Percentiles rank a stretch among this genome's conserved stretches.
These are phyloP conservation scores for Drosophila miranda DNA, from an alignment of 1,140 invertebrate genomes.

Conservation along the genomic window DNA sequence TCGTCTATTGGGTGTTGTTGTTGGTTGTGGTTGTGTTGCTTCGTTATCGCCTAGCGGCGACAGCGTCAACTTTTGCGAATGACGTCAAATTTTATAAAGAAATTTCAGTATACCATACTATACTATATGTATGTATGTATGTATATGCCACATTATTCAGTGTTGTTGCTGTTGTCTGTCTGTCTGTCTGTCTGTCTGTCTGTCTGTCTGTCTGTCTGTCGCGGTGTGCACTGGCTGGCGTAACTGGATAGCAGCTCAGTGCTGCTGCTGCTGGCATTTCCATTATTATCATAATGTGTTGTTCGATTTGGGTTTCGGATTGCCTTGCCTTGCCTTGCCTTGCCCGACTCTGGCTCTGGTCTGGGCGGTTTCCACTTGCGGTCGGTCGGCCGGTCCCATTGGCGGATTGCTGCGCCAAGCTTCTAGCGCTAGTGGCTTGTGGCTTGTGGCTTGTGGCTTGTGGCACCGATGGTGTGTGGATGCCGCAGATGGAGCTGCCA, in stretches of 20 bases:
- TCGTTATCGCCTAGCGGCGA: constrained; percentile 59
- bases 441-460: constrained; percentile 14
- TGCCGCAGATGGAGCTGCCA: constrained; percentile 70
- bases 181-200: not conserved
- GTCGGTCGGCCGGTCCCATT: too few relatives aligned
- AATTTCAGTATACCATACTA: constrained; percentile 38
- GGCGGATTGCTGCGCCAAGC: too few relatives aligned
- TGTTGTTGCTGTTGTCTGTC: constrained; percentile 18
- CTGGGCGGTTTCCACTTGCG: constrained; percentile 27
- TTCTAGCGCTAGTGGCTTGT: too few relatives aligned
- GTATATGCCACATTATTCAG: constrained; percentile 6
- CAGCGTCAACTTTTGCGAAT: constrained; percentile 65
- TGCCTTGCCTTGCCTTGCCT: constrained; percentile 13
- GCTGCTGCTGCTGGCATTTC: constrained; percentile 53
- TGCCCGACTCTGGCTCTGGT: constrained; percentile 42
- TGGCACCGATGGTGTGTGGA: not conserved
- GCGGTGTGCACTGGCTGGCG: constrained; percentile 33
- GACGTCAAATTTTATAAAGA: constrained; percentile 73
- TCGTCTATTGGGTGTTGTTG: constrained; percentile 11
- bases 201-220: constrained; percentile 1
- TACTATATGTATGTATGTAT: not conserved
- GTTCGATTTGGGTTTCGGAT: constrained; percentile 39
- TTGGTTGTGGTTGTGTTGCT: constrained; percentile 36
- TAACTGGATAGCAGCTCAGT: constrained; percentile 50
- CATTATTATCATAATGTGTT: constrained; percentile 78